A percentile compares a stretch with the other conserved stretches of the same genome.
Evolutionary conservation across 2,113 vertebrate species (phyloP).

Genomic region (Xiphophorus couchianus): DNA sequence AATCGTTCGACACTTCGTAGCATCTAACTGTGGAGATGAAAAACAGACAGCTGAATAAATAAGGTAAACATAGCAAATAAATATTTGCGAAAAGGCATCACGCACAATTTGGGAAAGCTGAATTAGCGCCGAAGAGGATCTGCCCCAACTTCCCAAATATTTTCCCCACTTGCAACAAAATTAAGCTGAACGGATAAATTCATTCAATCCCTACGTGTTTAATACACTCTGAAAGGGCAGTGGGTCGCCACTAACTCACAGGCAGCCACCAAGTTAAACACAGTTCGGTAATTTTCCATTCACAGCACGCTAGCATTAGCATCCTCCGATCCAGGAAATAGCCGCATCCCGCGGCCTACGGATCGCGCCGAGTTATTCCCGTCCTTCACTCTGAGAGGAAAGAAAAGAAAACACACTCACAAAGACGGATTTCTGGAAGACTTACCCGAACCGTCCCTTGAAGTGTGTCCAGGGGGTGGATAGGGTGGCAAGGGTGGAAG

Average conservation of each 20-base stretch:
- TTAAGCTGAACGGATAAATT: rapidly evolving
- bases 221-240: rapidly evolving
- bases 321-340: constrained; percentile 50
- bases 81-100: constrained; percentile 35
- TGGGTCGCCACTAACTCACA: neutral
- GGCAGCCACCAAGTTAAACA: neutral
- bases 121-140: constrained; percentile 23
- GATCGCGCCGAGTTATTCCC: constrained; percentile 46
- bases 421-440: constrained; percentile 19
- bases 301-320: constrained; percentile 50
- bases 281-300: constrained; percentile 51
- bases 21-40: neutral
- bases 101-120: constrained; percentile 35
- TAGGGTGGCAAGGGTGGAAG: constrained; percentile 81
- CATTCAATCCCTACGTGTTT: rapidly evolving
- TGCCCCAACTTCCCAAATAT: neutral
- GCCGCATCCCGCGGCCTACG: constrained; percentile 72
- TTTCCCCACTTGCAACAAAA: rapidly evolving
- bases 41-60: neutral
- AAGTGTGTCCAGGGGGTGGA: constrained; percentile 75
- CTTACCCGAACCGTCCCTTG: constrained; percentile 74
- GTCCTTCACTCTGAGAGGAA: constrained; percentile 56
- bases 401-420: constrained; percentile 2
- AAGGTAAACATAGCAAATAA: constrained; percentile 2
- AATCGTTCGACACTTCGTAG: rapidly evolving